Base-by-base conservation (phyloP, 2,888 invertebrate genomes). In the Esperia sulphurella region DNA sequence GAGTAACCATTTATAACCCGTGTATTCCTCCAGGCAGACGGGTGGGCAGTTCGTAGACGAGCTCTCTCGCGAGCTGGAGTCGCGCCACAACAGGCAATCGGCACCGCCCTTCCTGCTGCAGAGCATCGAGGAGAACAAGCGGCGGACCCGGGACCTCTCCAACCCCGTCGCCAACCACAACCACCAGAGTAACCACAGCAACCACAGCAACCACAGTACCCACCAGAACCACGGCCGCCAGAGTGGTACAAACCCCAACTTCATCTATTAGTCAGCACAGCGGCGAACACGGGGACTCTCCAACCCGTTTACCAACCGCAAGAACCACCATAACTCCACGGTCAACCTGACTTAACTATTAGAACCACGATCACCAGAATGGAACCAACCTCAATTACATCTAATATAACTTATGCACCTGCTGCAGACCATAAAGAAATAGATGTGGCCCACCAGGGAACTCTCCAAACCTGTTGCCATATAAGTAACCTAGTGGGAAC, bases 21-120 rank as follows among this genome's bases (percentile, higher is more conserved):
- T 31, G 31, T 31, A 31, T 31, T 84, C 56, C 59, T 84, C 70
- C 78, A 85, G 87, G 77, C 87, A 85, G 83, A 79, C 84, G 77
- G 85, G 84, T 64, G 86, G 87, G 85, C 79, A 83, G 77, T 80
- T 85, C 67, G 80, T 83, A 82, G 85, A 86, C 43, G 87, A 87
- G 47, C 66, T 87, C 46, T 64, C 79, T 0, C 68, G 75, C 0
- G 85, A 87, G 63, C 65, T 89, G 53, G 85, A 86, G 21, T 8
- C 8, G 51, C 62, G 79, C 3, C 77, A 81, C 56, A 72, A 78
- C 54, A 70, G 76, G 29, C 61, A 67, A 52, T 50, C 65, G 44
- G 51, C 65, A 6, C 89, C 88, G 0, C 80, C 86, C 1, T 89
- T 89, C 73, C 72, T 88, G 41, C 76, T 87, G 43, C 82, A 87